A percentile compares a stretch with the other conserved stretches of the same genome.
Evolutionary conservation across 2,113 vertebrate genomes (phyloP).

Genomic region (Scalopus aquaticus): DNA sequence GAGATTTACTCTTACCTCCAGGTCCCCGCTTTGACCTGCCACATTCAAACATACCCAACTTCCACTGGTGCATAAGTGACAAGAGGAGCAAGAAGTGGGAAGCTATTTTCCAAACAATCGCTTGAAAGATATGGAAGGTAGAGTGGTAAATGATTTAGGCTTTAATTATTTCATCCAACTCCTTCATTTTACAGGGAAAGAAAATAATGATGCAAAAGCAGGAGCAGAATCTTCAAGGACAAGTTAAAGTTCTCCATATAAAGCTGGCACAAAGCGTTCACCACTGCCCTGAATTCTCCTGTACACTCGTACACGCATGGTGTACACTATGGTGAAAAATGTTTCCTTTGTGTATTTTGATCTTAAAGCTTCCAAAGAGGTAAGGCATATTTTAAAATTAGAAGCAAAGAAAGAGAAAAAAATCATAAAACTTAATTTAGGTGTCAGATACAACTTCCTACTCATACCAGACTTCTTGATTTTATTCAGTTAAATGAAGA

Average conservation of each 20-base stretch:
- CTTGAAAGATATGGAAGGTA: not conserved
- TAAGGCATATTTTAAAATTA: conserved; percentile 15
- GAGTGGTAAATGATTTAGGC: not conserved
- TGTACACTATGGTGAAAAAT: not conserved
- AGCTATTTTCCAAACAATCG: not conserved
- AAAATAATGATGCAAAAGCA: not conserved
- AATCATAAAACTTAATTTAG: not conserved
- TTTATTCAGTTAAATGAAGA: conserved; percentile 38
- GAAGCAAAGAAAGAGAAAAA: not conserved
- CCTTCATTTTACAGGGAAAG: not conserved
- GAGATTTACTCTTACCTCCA: conserved; percentile 47
- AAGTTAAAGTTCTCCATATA: not conserved
- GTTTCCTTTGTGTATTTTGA: not conserved
- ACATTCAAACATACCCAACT: not conserved
- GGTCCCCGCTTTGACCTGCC: not conserved
- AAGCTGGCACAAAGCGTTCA: not conserved
- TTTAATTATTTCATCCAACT: not conserved
- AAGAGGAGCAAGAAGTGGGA: not conserved
- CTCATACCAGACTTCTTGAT: conserved; percentile 1
- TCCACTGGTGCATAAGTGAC: not conserved
- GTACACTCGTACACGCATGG: no score
- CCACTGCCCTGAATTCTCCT: not conserved
- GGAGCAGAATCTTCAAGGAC: not conserved
- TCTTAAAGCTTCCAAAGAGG: not conserved
- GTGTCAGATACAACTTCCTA: not conserved